A percentile compares a stretch with the other conserved stretches of the same genome.
Evolutionary conservation across 2,888 invertebrate genomes (phyloP).

Genomic region (Boloria selene): DNA sequence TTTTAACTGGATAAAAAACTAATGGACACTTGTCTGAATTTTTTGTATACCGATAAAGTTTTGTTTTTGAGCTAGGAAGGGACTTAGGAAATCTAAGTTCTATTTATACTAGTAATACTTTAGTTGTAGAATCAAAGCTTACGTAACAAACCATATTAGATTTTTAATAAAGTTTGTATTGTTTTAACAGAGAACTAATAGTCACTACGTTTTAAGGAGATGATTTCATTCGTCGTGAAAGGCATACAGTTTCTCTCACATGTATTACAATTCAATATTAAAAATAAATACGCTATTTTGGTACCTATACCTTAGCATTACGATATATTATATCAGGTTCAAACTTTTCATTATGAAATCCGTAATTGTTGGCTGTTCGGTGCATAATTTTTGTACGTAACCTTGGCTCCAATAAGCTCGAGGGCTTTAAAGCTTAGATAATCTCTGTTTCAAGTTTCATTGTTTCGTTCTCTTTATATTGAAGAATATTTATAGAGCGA

Average conservation of each 20-base stretch:
- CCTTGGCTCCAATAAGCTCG: slow-evolving; percentile 38
- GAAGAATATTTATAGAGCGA: slow-evolving; percentile 1
- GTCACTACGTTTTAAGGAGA: slow-evolving; percentile 36
- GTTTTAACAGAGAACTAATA: slow-evolving; percentile 1
- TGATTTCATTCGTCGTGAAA: slow-evolving; percentile 41
- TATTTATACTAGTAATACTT: too few relatives aligned
- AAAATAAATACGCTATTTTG: slow-evolving; percentile 22
- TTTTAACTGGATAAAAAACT: too few relatives aligned
- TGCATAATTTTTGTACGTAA: slow-evolving; percentile 37
- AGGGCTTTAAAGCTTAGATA: slow-evolving; percentile 33
- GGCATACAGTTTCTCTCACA: slow-evolving; percentile 23
- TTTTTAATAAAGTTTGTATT: neutral
- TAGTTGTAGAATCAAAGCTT: too few relatives aligned
- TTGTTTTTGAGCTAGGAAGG: too few relatives aligned
- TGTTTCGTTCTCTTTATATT: slow-evolving; percentile 19
- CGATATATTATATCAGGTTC: slow-evolving; percentile 9
- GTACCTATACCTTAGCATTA: slow-evolving; percentile 16
- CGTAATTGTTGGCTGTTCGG: slow-evolving; percentile 10
- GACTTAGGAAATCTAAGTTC: too few relatives aligned
- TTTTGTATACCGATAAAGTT: too few relatives aligned
- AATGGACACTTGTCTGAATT: too few relatives aligned
- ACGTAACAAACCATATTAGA: neutral
- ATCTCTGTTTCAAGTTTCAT: slow-evolving; percentile 26
- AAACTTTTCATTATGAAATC: slow-evolving; percentile 1
- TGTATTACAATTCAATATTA: neutral